These are phyloP conservation scores for Amblyopsis rosae DNA, from an alignment of 2,113 vertebrate species.

Conservation along the genomic window DNA sequence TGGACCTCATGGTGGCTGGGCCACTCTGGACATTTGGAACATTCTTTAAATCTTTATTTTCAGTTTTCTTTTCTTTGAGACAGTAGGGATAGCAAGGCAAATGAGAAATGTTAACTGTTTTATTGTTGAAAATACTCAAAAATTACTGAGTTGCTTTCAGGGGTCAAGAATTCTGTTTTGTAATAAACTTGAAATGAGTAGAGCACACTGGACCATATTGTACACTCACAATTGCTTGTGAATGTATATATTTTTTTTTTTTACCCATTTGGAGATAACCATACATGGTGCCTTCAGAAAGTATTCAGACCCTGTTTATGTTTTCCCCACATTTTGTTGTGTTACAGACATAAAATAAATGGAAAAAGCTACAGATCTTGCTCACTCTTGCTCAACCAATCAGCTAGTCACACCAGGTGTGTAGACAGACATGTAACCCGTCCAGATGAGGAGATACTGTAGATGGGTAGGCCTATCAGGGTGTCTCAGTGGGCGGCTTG, in stretches of 20 bases:
- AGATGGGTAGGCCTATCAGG: too few species aligned
- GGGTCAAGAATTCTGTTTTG: conserved; percentile 65
- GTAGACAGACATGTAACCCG: too few species aligned
- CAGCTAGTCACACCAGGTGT: too few species aligned
- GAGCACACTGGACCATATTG: conserved; percentile 73
- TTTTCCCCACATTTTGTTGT: too few species aligned
- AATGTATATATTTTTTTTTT: conserved; percentile 52
- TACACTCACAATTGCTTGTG: conserved; percentile 67
- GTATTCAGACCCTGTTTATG: too few species aligned
- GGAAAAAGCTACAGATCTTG: too few species aligned
- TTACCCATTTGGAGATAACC: conserved; percentile 54
- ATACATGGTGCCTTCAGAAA: conserved; percentile 43
- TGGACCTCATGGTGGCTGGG: conserved; percentile 77
- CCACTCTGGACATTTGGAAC: conserved; percentile 66
- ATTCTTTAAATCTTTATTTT: conserved; percentile 57
- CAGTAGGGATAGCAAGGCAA: conserved; percentile 50
- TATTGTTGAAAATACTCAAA: conserved; percentile 50
- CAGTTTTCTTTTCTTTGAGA: conserved; percentile 62
- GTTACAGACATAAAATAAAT: too few species aligned
- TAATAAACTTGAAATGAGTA: conserved; percentile 75
- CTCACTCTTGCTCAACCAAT: too few species aligned
- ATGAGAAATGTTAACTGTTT: conserved; percentile 29
- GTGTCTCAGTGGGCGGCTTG: too few species aligned
- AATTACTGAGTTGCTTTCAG: conserved; percentile 62
- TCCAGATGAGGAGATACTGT: too few species aligned